These are phyloP conservation scores for Polia nebulosa DNA, from an alignment of 2,888 invertebrate species.

Conservation along the genomic window DNA sequence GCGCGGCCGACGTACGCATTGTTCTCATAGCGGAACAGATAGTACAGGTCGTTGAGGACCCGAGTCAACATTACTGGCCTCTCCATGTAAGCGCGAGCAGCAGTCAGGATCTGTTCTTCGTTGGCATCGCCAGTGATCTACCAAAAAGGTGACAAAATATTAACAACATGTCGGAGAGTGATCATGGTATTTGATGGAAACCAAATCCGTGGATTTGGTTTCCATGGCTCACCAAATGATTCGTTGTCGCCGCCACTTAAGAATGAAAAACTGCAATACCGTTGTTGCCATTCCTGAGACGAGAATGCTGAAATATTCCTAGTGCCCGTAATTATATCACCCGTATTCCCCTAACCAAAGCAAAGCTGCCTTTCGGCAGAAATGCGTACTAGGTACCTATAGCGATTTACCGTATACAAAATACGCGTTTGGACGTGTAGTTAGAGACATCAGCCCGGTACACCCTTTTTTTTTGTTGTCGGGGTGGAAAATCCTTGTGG, in stretches of 20 bases:
- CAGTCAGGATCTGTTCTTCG: slow-evolving; percentile 97
- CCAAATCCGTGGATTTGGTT: no score
- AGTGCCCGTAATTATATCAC: neutral
- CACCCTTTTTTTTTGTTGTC: no score
- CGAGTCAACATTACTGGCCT: slow-evolving; percentile 95
- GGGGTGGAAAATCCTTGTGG: no score
- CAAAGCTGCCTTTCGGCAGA: neutral
- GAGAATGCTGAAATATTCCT: neutral
- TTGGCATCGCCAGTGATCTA: slow-evolving; percentile 98
- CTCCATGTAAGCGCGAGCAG: slow-evolving; percentile 96
- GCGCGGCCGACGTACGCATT: slow-evolving; percentile 94
- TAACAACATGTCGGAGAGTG: neutral
- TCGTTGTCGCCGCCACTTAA: neutral
- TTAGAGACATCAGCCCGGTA: neutral
- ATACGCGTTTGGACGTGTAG: neutral
- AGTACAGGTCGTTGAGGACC: slow-evolving; percentile 97
- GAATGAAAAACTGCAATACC: neutral
- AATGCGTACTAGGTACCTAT: neutral
- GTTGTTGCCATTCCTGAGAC: neutral
- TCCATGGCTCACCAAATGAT: neutral
- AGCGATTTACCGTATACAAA: neutral
- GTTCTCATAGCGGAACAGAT: slow-evolving; percentile 96
- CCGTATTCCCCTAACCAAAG: neutral
- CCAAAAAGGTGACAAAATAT: slow-evolving; percentile 8
- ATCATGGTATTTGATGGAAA: no score